Evolutionary conservation across 2,113 vertebrate genomes (phyloP).

Genomic region (Syrmaticus mikado): DNA sequence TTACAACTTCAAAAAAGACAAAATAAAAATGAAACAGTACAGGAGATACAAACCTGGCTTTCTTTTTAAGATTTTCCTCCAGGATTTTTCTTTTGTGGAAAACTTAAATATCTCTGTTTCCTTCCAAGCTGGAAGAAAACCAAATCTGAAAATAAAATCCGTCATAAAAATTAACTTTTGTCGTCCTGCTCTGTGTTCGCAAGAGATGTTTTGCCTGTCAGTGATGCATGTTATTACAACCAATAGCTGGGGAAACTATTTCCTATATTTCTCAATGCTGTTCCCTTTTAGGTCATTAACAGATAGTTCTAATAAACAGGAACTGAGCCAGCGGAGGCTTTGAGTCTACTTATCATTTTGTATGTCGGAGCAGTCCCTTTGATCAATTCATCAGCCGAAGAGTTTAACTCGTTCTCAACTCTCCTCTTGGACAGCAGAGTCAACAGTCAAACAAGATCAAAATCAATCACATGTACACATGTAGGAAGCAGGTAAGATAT

Average conservation of each 20-base stretch:
- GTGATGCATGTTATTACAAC: neutral
- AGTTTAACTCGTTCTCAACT: conserved; percentile 44
- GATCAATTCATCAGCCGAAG: conserved; percentile 26
- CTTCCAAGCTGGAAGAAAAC: conserved; percentile 53
- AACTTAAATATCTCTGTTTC: conserved; percentile 39
- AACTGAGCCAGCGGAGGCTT: conserved; percentile 47
- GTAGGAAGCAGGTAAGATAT: neutral
- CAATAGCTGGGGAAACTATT: conserved; percentile 48
- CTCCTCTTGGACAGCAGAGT: neutral
- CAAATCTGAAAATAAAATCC: conserved; percentile 55
- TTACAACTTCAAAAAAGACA: neutral
- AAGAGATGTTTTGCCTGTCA: conserved; percentile 29
- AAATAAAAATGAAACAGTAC: neutral
- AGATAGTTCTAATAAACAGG: conserved; percentile 68
- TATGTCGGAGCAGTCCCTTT: conserved; percentile 41
- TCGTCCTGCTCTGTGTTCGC: conserved; percentile 34
- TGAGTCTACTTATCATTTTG: conserved; percentile 49
- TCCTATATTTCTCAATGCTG: conserved; percentile 33
- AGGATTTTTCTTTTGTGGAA: conserved; percentile 52
- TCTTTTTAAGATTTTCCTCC: neutral
- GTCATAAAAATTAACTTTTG: conserved; percentile 32
- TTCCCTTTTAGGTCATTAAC: conserved; percentile 66
- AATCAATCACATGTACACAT: neutral
- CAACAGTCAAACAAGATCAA: neutral
- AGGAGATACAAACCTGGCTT: neutral